A percentile compares a stretch with the other conserved stretches of the same genome.
phyloP scores from a whole-genome alignment of 2,113 vertebrate genomes.

The Gorsachius goisagi region DNA sequence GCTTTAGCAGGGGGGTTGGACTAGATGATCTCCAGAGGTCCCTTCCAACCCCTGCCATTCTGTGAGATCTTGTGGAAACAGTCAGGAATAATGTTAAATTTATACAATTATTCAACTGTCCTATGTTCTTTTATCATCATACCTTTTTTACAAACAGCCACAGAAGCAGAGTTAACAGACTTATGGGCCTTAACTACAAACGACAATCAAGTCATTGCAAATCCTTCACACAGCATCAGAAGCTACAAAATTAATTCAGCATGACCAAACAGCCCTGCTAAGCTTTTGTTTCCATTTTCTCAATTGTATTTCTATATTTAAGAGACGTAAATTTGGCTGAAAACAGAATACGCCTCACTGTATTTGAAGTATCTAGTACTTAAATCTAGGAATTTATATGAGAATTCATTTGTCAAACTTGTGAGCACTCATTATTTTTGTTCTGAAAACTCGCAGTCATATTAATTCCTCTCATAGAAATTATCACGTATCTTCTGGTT shows the following conservation, averaged over 20 bases:
- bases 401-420: neutral
- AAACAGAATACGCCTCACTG: neutral
- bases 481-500: neutral
- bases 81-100: neutral
- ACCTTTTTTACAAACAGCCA: neutral
- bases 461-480: neutral
- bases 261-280: neutral
- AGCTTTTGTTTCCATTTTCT: neutral
- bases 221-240: neutral
- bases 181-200: neutral
- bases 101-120: neutral
- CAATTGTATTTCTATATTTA: too few species aligned
- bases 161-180: neutral
- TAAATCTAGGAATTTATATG: neutral
- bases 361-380: neutral
- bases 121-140: neutral
- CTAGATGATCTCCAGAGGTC: too few species aligned
- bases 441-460: neutral
- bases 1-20: too few species aligned
- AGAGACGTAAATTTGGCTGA: neutral
- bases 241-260: neutral
- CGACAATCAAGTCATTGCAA: neutral
- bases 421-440: neutral
- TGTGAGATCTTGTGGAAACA: neutral
- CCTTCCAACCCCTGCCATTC: too few species aligned